phyloP scores from a whole-genome alignment of 2,797 vertebrate species.

The Otolemur crassicaudatus region DNA sequence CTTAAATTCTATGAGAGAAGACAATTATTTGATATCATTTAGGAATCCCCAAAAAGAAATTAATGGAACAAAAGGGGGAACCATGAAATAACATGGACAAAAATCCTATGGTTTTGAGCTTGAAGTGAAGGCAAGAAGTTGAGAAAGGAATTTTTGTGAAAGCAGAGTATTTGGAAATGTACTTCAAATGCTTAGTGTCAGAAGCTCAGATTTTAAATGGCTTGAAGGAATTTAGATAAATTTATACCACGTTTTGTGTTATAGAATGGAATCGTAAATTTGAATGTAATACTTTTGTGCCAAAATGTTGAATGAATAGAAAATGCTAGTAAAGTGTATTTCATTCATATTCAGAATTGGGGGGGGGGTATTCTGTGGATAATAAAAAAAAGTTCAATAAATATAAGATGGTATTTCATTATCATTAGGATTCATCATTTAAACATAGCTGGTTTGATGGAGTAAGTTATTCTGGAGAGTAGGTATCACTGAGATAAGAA shows the following conservation, averaged over 20 bases:
- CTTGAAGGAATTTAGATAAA: constrained; percentile 46
- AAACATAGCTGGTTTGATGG: background rate
- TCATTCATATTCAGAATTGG: constrained; percentile 67
- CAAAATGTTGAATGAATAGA: constrained; percentile 75
- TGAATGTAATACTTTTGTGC: constrained; percentile 64
- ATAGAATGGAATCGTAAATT: constrained; percentile 70
- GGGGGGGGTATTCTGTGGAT: background rate
- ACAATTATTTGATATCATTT: background rate
- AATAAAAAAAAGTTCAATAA: constrained; percentile 20
- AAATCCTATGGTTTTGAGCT: background rate
- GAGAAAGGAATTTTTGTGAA: background rate
- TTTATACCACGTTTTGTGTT: constrained; percentile 57
- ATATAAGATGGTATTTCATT: background rate
- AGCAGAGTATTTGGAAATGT: background rate
- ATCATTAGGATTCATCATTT: constrained; percentile 56
- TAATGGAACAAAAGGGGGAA: background rate
- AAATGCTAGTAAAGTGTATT: constrained; percentile 47
- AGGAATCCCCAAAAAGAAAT: background rate
- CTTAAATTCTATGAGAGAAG: background rate
- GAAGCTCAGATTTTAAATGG: constrained; percentile 44
- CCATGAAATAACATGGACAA: background rate
- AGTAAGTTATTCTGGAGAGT: constrained; percentile 63
- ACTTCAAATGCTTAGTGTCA: constrained; percentile 20
- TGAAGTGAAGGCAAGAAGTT: constrained; percentile 5
- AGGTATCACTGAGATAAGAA: constrained; percentile 52